Percentiles rank a stretch among this genome's conserved stretches.
These are phyloP conservation scores for Dioctria rufipes DNA, from an alignment of 2,888 invertebrate genomes.

Conservation along the genomic window DNA sequence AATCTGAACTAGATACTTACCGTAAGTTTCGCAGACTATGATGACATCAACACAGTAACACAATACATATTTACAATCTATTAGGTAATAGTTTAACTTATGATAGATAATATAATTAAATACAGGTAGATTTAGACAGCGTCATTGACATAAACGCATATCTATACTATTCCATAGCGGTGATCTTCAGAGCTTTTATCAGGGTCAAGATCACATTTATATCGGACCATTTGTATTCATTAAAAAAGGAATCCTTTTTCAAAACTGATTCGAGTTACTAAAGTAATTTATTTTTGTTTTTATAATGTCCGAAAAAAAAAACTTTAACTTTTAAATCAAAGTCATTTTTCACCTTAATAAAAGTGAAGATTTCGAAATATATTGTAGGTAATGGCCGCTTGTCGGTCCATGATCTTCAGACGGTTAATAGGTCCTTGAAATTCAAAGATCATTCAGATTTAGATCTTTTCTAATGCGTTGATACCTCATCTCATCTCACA, in stretches of 20 bases:
- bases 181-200: slow-evolving; percentile 33
- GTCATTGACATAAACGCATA: slow-evolving; percentile 4
- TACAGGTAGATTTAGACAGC: neutral
- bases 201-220: slow-evolving; percentile 24
- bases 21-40: slow-evolving; percentile 7
- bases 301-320: slow-evolving; percentile 33
- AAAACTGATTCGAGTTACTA: neutral
- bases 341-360: slow-evolving; percentile 27
- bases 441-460: too few species aligned
- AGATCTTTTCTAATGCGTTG: too few species aligned
- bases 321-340: slow-evolving; percentile 16
- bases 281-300: slow-evolving; percentile 22
- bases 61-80: neutral
- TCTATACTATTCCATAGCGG: neutral
- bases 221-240: slow-evolving; percentile 31
- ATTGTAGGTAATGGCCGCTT: too few species aligned
- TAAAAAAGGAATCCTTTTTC: slow-evolving; percentile 23
- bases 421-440: too few species aligned
- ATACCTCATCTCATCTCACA: too few species aligned
- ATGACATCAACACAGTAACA: too few species aligned
- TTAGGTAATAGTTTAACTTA: neutral
- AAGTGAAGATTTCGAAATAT: too few species aligned
- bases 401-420: too few species aligned
- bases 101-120: slow-evolving; percentile 23
- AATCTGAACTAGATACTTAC: slow-evolving; percentile 3